phyloP scores from a whole-genome alignment of 2,888 invertebrate species.

The Dioctria rufipes region DNA sequence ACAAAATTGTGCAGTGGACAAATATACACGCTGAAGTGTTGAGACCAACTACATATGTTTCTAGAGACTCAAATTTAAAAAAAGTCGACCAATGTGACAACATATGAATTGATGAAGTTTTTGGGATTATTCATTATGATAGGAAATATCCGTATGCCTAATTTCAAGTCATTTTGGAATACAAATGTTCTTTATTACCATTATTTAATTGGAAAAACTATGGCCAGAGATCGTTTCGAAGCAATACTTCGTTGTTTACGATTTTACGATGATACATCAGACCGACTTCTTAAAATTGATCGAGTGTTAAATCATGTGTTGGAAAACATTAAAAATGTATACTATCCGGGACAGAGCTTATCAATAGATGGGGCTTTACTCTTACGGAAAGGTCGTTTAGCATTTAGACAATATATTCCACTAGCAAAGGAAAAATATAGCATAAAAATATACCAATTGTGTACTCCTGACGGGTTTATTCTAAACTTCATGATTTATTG shows the following conservation, averaged over 20 bases:
- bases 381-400: slow-evolving; percentile 16
- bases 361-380: slow-evolving; percentile 22
- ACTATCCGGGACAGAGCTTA: slow-evolving; percentile 27
- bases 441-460: slow-evolving; percentile 1
- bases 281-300: slow-evolving; percentile 7
- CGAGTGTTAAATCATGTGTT: background rate
- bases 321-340: background rate
- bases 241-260: slow-evolving; percentile 10
- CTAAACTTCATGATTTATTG: background rate
- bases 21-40: slow-evolving; percentile 15
- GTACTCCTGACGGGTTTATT: background rate
- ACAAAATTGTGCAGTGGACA: background rate
- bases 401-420: slow-evolving; percentile 4
- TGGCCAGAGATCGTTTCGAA: slow-evolving; percentile 5
- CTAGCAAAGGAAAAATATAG: background rate
- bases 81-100: slow-evolving; percentile 12
- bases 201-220: background rate
- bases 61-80: background rate
- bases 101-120: background rate
- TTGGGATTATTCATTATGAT: background rate
- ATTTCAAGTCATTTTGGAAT: too few relatives aligned
- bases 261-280: slow-evolving; percentile 8
- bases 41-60: background rate
- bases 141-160: too few relatives aligned
- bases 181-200: too few relatives aligned